These are phyloP conservation scores for Poecilia velifera DNA, from an alignment of 2,797 vertebrate species.

Conservation along the genomic window DNA sequence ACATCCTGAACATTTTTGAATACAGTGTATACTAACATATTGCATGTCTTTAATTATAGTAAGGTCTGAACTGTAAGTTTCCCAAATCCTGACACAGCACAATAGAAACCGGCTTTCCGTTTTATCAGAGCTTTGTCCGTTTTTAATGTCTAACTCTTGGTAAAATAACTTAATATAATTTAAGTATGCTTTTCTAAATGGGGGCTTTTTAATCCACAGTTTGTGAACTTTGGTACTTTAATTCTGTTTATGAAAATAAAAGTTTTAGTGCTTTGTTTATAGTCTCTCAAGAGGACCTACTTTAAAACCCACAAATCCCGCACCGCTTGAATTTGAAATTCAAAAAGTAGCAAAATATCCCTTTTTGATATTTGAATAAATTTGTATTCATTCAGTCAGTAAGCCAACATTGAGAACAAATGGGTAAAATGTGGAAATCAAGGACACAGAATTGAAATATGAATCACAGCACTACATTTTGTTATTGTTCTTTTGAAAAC, in stretches of 20 bases:
- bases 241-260: background rate
- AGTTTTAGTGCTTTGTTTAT: background rate
- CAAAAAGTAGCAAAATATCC: background rate
- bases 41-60: constrained; percentile 19
- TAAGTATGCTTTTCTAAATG: background rate
- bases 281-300: background rate
- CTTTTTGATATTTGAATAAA: background rate
- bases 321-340: background rate
- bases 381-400: background rate
- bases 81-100: background rate
- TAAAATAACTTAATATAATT: background rate
- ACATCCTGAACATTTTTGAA: background rate
- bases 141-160: background rate
- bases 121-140: background rate
- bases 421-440: background rate
- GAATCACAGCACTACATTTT: background rate
- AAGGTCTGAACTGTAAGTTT: background rate
- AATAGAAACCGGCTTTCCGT: background rate
- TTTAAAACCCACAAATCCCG: background rate
- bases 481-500: background rate
- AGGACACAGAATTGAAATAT: background rate
- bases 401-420: background rate
- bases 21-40: constrained; percentile 2
- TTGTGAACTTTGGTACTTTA: background rate
- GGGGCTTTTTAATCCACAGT: background rate